A percentile compares a stretch with the other conserved stretches of the same genome.
phyloP scores from a whole-genome alignment of 1,140 invertebrate genomes.

The Orchestia grillus region DNA sequence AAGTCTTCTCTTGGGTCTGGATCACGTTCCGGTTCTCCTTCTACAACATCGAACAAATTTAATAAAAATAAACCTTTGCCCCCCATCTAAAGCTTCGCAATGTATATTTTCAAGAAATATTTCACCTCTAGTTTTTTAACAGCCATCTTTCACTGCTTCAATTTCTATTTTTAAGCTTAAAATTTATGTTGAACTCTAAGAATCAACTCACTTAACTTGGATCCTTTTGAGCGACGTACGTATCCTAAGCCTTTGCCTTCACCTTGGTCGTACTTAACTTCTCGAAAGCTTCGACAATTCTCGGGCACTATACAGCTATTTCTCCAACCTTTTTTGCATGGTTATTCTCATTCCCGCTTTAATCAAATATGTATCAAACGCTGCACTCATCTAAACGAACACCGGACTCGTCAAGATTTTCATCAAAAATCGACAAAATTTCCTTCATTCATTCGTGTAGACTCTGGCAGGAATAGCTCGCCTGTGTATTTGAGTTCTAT shows the following conservation, averaged over 20 bases:
- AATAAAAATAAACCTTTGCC: slow-evolving; percentile 45
- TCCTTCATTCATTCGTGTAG: neutral
- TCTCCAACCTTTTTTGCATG: neutral
- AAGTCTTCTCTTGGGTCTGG: neutral
- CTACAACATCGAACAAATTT: neutral
- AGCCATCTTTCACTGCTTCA: neutral
- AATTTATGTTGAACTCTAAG: no score
- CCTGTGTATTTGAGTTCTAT: neutral
- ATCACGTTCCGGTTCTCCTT: slow-evolving; percentile 28
- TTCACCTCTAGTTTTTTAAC: neutral
- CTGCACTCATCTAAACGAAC: neutral
- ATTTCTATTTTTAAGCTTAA: neutral
- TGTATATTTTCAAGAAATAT: neutral
- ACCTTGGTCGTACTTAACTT: neutral
- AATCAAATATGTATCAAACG: neutral
- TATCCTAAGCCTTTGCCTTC: neutral
- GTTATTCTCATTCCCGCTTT: neutral
- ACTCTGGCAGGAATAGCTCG: neutral
- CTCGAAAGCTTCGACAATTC: neutral
- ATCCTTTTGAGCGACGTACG: neutral
- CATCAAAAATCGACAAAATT: neutral
- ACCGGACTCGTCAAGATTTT: neutral
- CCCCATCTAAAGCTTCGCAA: neutral
- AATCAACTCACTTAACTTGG: neutral
- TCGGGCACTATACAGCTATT: neutral